Percentiles rank a stretch among this genome's conserved stretches.
These are phyloP conservation scores for Branchinecta lindahli DNA, from an alignment of 1,140 invertebrate genomes.

Conservation along the genomic window DNA sequence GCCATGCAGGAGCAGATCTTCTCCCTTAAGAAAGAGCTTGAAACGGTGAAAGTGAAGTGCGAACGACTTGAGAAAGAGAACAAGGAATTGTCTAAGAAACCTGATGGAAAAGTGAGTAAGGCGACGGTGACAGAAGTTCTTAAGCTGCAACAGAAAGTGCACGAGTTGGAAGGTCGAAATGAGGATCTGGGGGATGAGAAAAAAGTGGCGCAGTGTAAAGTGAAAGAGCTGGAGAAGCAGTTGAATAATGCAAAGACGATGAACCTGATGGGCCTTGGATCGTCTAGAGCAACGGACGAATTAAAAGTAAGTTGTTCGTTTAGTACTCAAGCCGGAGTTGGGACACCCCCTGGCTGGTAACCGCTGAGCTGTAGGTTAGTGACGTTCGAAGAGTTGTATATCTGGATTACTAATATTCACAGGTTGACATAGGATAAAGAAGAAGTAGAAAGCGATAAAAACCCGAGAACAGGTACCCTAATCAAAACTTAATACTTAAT, in stretches of 20 bases:
- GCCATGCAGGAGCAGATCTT: conserved; percentile 28
- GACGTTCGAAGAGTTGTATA: too few species aligned
- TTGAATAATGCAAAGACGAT: conserved; percentile 32
- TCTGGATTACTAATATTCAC: too few species aligned
- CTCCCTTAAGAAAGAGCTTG: conserved; percentile 34
- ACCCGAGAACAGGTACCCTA: too few species aligned
- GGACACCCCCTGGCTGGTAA: too few species aligned
- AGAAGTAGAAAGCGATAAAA: too few species aligned
- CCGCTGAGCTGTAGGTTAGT: too few species aligned
- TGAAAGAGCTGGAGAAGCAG: conserved; percentile 54
- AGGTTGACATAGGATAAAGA: too few species aligned
- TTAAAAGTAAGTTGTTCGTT: not conserved
- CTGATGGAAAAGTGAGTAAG: not conserved
- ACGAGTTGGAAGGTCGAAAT: conserved; percentile 56
- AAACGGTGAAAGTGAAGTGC: conserved; percentile 43
- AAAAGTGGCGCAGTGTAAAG: conserved; percentile 48
- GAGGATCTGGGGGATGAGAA: conserved; percentile 69
- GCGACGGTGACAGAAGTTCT: conserved; percentile 30
- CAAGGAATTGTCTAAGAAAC: conserved; percentile 46
- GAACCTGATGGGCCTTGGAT: conserved; percentile 21
- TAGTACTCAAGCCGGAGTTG: not conserved
- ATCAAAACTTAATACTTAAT: too few species aligned
- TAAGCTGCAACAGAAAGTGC: conserved; percentile 61
- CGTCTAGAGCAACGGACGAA: not conserved
- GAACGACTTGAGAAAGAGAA: conserved; percentile 61